Evolutionary conservation across 1,140 invertebrate genomes (phyloP).

Genomic region (Macrotrachela quadricornifera): DNA sequence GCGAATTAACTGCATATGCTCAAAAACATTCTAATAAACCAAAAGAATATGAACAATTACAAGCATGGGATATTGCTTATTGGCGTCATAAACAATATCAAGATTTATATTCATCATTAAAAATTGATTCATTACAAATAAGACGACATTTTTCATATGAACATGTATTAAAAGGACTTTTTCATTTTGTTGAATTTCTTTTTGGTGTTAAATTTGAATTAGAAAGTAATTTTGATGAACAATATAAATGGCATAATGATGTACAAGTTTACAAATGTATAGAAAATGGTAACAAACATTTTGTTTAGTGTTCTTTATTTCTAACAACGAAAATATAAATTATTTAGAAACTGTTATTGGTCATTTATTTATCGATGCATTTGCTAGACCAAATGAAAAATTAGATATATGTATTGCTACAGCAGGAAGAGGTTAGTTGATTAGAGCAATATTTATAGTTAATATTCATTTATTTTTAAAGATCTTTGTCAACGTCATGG

Average conservation of each 20-base stretch:
- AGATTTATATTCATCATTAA: constrained; percentile 31
- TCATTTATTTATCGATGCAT: not conserved
- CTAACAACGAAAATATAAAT: not conserved
- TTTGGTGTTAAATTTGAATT: constrained; percentile 55
- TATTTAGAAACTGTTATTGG: not conserved
- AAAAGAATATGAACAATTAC: constrained; percentile 46
- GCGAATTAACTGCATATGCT: too few species aligned
- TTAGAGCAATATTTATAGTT: too few species aligned
- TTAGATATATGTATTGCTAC: not conserved
- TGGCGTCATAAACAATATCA: constrained; percentile 46
- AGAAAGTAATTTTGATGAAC: not conserved
- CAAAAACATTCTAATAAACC: too few species aligned
- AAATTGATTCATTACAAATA: constrained; percentile 46
- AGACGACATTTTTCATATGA: constrained; percentile 60
- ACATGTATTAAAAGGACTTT: constrained; percentile 49
- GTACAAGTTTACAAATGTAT: too few species aligned
- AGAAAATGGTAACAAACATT: not conserved
- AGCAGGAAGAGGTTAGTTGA: not conserved
- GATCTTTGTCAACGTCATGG: constrained; percentile 38
- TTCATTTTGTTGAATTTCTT: constrained; percentile 46
- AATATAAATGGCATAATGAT: too few species aligned
- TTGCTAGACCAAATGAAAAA: not conserved
- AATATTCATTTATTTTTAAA: constrained; percentile 7
- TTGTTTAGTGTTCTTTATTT: too few species aligned
- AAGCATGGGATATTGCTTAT: constrained; percentile 63